These are phyloP conservation scores for Microcebus ravelobensis DNA, from an alignment of 2,113 vertebrate species.

Conservation along the genomic window DNA sequence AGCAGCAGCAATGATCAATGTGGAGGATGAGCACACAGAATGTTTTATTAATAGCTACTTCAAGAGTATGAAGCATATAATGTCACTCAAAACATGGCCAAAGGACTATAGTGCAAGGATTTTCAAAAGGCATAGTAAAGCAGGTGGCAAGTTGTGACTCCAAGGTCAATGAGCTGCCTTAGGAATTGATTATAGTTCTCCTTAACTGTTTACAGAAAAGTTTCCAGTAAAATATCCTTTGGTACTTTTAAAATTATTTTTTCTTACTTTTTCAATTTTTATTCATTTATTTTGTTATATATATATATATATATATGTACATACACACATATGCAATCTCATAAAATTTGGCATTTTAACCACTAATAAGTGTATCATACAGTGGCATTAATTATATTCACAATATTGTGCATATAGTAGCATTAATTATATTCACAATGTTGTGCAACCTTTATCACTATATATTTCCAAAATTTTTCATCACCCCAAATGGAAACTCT, in stretches of 20 bases:
- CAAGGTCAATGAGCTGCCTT: neutral
- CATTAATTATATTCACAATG: neutral
- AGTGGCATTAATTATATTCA: neutral
- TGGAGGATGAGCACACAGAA: neutral
- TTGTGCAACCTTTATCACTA: neutral
- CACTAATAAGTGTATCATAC: neutral
- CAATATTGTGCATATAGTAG: neutral
- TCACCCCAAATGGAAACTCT: neutral
- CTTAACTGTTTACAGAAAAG: neutral
- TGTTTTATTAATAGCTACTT: slow-evolving; percentile 57
- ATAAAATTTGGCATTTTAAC: neutral
- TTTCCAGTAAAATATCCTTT: neutral
- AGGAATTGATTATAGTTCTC: neutral
- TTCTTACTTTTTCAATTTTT: neutral
- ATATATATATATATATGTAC: fast-evolving
- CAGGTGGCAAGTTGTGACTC: neutral
- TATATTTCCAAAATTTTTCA: neutral
- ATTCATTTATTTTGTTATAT: neutral
- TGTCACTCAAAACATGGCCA: neutral
- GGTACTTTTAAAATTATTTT: neutral
- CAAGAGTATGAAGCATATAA: neutral
- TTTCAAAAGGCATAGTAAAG: slow-evolving; percentile 14
- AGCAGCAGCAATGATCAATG: neutral
- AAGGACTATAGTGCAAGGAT: neutral
- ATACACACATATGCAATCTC: neutral